These are phyloP conservation scores for Ecliptopera silaceata DNA, from an alignment of 2,888 invertebrate genomes.

Conservation along the genomic window DNA sequence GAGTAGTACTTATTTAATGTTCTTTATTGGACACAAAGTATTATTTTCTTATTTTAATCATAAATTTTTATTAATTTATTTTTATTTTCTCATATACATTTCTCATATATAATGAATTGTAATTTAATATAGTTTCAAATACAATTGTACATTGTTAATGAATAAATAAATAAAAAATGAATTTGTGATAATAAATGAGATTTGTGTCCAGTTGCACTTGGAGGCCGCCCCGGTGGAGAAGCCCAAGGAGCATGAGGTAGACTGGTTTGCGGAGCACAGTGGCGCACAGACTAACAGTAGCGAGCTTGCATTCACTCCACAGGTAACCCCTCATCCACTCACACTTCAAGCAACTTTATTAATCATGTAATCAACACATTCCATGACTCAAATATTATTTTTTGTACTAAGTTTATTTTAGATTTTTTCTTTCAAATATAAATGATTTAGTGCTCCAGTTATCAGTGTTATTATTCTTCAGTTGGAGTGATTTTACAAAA, in stretches of 20 bases:
- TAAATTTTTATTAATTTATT: no score
- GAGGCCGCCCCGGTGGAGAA: conserved; percentile 85
- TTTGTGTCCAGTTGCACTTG: conserved; percentile 85
- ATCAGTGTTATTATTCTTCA: not conserved
- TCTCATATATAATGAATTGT: no score
- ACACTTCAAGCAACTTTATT: not conserved
- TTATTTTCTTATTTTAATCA: no score
- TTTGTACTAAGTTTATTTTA: no score
- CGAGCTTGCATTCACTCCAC: conserved; percentile 62
- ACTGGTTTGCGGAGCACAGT: conserved; percentile 93
- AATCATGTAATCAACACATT: not conserved
- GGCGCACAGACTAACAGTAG: conserved; percentile 69
- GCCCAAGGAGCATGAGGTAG: conserved; percentile 89
- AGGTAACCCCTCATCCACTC: conserved; percentile 71
- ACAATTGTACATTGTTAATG: no score
- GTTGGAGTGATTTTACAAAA: not conserved
- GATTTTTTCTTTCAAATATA: no score
- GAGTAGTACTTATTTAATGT: no score
- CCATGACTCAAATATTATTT: no score
- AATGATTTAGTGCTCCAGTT: not conserved
- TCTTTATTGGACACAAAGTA: no score
- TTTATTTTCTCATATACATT: no score
- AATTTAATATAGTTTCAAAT: no score
- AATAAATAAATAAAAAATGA: no score
- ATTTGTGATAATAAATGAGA: conserved; percentile 7